These are phyloP conservation scores for Zosterops borbonicus DNA, from an alignment of 2,113 vertebrate species.

Conservation along the genomic window DNA sequence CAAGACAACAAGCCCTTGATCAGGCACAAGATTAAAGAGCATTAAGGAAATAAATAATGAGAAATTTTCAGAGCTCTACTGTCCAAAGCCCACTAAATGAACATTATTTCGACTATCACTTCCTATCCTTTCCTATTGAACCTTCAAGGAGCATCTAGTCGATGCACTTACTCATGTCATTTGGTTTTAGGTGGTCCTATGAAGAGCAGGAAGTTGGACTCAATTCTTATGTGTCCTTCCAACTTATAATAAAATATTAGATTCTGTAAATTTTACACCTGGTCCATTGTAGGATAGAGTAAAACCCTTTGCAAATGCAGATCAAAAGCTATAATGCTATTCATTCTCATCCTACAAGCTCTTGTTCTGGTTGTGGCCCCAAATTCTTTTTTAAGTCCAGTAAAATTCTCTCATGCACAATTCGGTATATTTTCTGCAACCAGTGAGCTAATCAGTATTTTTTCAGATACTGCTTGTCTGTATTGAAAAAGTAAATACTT, in stretches of 20 bases:
- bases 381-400: not conserved
- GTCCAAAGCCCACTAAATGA: not conserved
- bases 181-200: not conserved
- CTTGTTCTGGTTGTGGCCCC: not conserved
- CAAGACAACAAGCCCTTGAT: not conserved
- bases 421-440: not conserved
- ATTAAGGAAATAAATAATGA: not conserved
- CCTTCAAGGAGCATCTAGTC: not conserved
- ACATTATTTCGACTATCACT: accelerated
- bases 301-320: not conserved
- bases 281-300: not conserved
- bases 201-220: not conserved
- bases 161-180: not conserved
- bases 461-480: not conserved
- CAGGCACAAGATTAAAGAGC: not conserved
- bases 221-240: not conserved
- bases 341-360: not conserved
- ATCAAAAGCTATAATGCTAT: not conserved
- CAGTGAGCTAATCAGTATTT: not conserved
- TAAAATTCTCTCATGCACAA: not conserved
- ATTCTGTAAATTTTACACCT: not conserved
- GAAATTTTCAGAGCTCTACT: not conserved
- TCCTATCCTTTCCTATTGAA: not conserved
- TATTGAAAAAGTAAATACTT: not conserved
- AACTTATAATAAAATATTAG: not conserved